Base-by-base conservation (phyloP, 37 sponge, comb jelly and placozoan species). In the Eunapius fragilis region DNA sequence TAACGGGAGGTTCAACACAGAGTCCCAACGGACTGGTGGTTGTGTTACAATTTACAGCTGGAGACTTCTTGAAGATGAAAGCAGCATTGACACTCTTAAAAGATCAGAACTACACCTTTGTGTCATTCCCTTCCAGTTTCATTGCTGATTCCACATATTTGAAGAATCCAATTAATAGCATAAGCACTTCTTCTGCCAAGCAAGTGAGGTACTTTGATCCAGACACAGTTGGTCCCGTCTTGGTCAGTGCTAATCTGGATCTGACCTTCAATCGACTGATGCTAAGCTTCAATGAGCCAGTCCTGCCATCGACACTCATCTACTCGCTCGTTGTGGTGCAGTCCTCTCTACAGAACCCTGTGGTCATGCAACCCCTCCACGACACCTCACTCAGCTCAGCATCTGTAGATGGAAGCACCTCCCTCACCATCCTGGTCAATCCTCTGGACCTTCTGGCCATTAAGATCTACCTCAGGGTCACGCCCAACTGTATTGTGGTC, bases 201-300 rank as follows among this genome's bases (percentile, higher is more conserved):
- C 85, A 48, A 77, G 97, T 94, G 0, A 49, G 86, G 17, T n/a
- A 31, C 25, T 93, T 87, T 70, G 76, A 58, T 58, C 50, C 68
- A 14, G 97, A 97, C 58, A 69, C 41, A 14, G 88, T 81, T 68
- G 87, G 87, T 2, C 97, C 97, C 6, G 25, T 58, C 11, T 50
- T 97, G 12, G 58, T 73, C 3, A 19, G 23, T 25, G 85, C 93
- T n/a, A 49, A 82, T 2, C 76, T 97, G 0, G 87, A 94, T 58
- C 68, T 97, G n/a, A 87, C 92, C 48, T 41, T 68, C 24, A 95
- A 97, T 74, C 77, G 45, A 19, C 82, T 97, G 4, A 76, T 79
- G 37, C 86, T 97, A 24, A 89, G 84, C 19, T 94, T 97, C 75
- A 76, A 91, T 94, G 97, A 97, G 68, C 97, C 97, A 41, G 87